A percentile compares a stretch with the other conserved stretches of the same genome.
These are phyloP conservation scores for Irena cyanogastra DNA, from an alignment of 2,113 vertebrate species.

Conservation along the genomic window DNA sequence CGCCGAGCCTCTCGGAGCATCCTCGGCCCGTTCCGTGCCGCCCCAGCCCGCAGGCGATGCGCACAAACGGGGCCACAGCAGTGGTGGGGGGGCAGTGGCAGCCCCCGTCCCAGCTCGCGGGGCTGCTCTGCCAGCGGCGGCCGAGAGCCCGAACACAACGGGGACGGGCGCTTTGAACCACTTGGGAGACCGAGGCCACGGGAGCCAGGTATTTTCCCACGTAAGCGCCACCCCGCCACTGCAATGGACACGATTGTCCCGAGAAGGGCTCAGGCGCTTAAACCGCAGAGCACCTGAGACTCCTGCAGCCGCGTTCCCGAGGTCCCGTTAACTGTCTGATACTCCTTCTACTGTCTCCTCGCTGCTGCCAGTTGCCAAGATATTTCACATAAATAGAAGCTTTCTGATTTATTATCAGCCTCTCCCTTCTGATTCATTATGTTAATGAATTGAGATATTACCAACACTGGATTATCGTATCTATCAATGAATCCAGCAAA, in stretches of 20 bases:
- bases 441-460: conserved; percentile 57
- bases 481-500: conserved; percentile 49
- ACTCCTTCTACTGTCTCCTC: not conserved
- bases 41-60: not conserved
- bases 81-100: fast-evolving
- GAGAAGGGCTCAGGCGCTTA: not conserved
- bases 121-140: not conserved
- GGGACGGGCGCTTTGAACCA: not conserved
- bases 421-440: conserved; percentile 65
- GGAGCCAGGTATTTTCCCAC: not conserved
- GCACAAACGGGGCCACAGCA: not conserved
- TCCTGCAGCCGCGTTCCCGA: not conserved
- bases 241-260: not conserved
- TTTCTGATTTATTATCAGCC: conserved; percentile 56
- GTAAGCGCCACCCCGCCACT: no score
- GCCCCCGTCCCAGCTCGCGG: not conserved
- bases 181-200: not conserved
- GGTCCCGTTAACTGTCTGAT: not conserved
- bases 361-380: conserved; percentile 37
- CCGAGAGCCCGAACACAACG: not conserved
- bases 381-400: conserved; percentile 60
- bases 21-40: not conserved
- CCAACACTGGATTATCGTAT: conserved; percentile 40
- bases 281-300: not conserved
- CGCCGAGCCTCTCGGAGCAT: not conserved